A percentile compares a stretch with the other conserved stretches of the same genome.
These are phyloP conservation scores for Trochalopteron elliotii DNA, from an alignment of 2,113 vertebrate genomes.

Conservation along the genomic window DNA sequence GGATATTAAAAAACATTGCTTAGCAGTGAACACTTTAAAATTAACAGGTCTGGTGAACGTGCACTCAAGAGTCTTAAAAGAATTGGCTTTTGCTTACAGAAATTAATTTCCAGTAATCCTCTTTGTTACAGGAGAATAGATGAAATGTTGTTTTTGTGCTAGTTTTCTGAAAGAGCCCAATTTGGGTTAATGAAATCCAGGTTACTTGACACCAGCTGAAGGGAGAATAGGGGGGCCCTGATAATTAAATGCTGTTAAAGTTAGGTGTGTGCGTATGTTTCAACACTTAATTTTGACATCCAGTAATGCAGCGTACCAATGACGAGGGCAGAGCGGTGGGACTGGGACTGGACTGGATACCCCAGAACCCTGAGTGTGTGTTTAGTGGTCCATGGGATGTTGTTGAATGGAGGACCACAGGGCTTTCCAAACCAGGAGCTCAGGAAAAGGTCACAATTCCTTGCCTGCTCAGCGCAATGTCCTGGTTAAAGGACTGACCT, in stretches of 20 bases:
- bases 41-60: background rate
- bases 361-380: background rate
- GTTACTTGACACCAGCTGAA: background rate
- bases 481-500: background rate
- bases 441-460: background rate
- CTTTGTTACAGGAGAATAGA: background rate
- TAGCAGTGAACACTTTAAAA: constrained; percentile 16
- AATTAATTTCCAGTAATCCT: constrained; percentile 18
- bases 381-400: background rate
- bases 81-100: background rate
- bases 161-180: background rate
- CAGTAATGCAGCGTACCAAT: rapidly evolving
- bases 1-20: constrained; percentile 55
- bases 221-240: background rate
- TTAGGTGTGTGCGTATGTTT: background rate
- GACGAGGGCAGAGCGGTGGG: background rate
- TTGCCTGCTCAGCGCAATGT: rapidly evolving
- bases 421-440: background rate
- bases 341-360: rapidly evolving
- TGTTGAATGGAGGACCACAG: rapidly evolving
- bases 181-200: background rate
- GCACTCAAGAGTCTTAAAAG: background rate
- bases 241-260: background rate
- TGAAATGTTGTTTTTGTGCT: background rate
- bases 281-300: background rate